Evolutionary conservation across 2,113 vertebrate species (phyloP).

Genomic region (Chiloscyllium plagiosum): DNA sequence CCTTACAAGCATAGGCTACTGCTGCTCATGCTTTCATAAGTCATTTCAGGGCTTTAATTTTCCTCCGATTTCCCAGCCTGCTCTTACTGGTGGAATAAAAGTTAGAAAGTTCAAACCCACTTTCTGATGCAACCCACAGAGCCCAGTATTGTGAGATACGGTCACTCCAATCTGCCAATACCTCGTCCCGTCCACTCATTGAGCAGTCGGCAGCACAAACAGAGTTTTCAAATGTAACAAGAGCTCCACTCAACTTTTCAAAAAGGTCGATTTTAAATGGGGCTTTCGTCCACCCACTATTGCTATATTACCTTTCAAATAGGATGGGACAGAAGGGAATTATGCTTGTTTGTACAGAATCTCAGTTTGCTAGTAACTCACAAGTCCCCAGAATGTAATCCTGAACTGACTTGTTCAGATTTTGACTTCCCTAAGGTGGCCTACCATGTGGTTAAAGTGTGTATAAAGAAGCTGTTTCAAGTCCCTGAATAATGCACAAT

Average conservation of each 20-base stretch:
- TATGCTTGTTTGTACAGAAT: background rate
- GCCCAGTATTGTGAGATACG: no score
- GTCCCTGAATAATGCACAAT: slow-evolving; percentile 16
- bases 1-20: background rate
- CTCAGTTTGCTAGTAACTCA: background rate
- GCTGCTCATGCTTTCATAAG: background rate
- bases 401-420: background rate
- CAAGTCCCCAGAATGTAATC: background rate
- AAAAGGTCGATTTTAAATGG: background rate
- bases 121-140: background rate
- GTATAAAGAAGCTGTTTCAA: background rate
- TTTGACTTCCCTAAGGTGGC: background rate
- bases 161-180: no score
- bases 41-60: background rate
- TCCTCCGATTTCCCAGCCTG: background rate
- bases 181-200: background rate
- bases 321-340: background rate
- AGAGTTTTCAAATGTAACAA: background rate
- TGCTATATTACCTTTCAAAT: background rate
- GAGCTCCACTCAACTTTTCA: background rate
- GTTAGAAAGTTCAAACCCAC: background rate
- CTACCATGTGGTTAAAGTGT: background rate
- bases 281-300: background rate
- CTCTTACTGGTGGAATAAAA: background rate
- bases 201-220: background rate